Evolutionary conservation across 2,797 vertebrate genomes (phyloP), one percentile per base, ranked within the genome.

Genomic region (Protonibea diacanthus): DNA sequence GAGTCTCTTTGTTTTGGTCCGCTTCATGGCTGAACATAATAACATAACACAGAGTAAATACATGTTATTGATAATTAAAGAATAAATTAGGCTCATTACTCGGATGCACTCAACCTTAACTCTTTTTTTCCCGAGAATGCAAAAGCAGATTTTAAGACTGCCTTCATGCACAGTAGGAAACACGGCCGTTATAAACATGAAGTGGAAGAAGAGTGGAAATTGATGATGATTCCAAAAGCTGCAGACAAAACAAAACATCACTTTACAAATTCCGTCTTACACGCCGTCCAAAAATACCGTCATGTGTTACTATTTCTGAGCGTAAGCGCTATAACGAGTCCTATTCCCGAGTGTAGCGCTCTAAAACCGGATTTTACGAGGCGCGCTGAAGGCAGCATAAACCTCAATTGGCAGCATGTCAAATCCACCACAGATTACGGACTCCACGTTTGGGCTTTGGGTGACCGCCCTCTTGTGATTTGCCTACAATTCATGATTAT

Each of bases 371-470:
- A 78, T 81, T 86, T 80, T 83, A 67, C 75, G 23, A 73, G 76
- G 51, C 51, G 70, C 45, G 51, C 75, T 84, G 74, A 92, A 91
- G 44, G 86, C 82, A 84, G 3, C 88, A 73, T 64, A 85, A 91
- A 79, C 56, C 73, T 49, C 68, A 84, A 71, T 29, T 83, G 85
- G 86, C 71, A 21, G 29, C 65, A 47, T 18, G 68, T 80, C 79
- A 92, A 92, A 92, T 92, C 91, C 88, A 62, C 14, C 59, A 60
- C 85, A 87, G 88, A 92, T 92, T 92, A 90, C 9, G 71, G 85
- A 76, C 38, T 85, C 38, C 27, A n/a, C 58, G 48, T 83, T 80
- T 75, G 78, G 59, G 42, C 4, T 77, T 74, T 80, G 66, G 86
- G 79, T 59, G 52, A 18, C 51, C n/a, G 27, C 65, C 63, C 68